Base-by-base conservation (phyloP, 2,797 vertebrate genomes). In the Spinus pinus region DNA sequence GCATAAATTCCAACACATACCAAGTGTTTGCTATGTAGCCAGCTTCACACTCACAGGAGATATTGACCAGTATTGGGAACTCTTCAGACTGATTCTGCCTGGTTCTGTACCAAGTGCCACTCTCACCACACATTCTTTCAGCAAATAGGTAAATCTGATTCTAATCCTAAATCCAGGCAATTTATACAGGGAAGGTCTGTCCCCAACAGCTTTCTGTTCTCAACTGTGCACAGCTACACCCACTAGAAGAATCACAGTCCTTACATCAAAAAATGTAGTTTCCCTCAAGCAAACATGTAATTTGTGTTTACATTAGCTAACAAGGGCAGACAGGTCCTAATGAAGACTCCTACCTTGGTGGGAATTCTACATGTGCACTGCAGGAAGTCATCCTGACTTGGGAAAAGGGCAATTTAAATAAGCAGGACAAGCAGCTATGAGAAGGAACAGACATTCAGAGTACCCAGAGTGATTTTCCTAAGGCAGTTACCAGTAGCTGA, bases 11-110 rank as follows among this genome's bases (percentile, higher is more conserved):
- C 57, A 78, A 42, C 58, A 83, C 57, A 42, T 15, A 23, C 11
- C 0, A 0, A 60, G 12, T 11, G 33, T 15, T 91, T n/a, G 22
- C 10, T 20, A 12, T 0, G 0, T 14, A 53, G 46, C 12, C 65
- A 33, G 8, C 42, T 86, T 60, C 81, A 70, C 6, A 20, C 21
- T 61, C 35, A 23, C 0, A 31, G 51, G 5, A 54, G 15, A n/a
- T 54, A 53, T 2, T 47, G 61, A 37, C 28, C 25, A 64, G 1
- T 10, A 35, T 7, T 5, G 9, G 35, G 33, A 90, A 30, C 39
- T 9, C 42, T 54, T 85, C 49, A n/a, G 35, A 23, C 7, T 12
- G 44, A 35, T 85, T 66, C 41, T 30, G 23, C 7, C n/a, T 66
- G 7, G 35, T 70, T 84, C 53, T 49, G 13, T 41, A 31, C 13